Evolutionary conservation across 2,888 invertebrate genomes (phyloP), one percentile per base, ranked within the genome.

Genomic region (Orchesella flavescens): DNA sequence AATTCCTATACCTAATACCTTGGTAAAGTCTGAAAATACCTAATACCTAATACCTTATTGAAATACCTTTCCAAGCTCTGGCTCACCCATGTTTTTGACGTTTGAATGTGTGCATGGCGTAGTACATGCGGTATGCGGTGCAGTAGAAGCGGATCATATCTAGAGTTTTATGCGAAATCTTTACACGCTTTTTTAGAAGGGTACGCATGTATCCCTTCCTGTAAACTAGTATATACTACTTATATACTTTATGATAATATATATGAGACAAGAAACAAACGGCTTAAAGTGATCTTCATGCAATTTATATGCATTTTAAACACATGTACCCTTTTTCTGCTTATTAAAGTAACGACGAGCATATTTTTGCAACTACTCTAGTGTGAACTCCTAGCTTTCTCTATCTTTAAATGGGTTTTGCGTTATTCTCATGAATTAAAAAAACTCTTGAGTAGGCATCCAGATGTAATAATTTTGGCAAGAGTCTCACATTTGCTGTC

Each of bases 341-440:
- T 34, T 23, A 23, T 63, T 23, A 46, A 77, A 46, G 59, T 7
- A 77, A 77, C 69, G 59, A 34, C 21, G 46, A 78, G 43, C 61
- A 69, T n/a, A 17, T 57, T 66, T 78, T 69, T 10, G 71, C 17
- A 53, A 61, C 69, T 61, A 69, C 61, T 78, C 78, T 78, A 55
- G 69, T 69, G 78, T 78, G 68, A 77, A 77, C 57, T 44, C 46
- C 9, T 13, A 49, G 78, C 78, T 78, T 78, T 78, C 78, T 78
- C 78, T 78, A 69, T 49, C 53, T 53, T 34, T 23, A 46, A 68
- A 68, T 66, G 10, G 15, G 21, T 21, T 49, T n/a, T 9, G 43
- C 46, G 21, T 34, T 53, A 7, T 19, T 23, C 23, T 24, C 34
- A 34, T 4, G 34, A 34, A 34, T 34, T 34, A 34, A 34, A 34